Percentiles rank a stretch among this genome's conserved stretches.
Evolutionary conservation across 2,797 vertebrate genomes (phyloP).

Genomic region (Melanotaenia boesemani): DNA sequence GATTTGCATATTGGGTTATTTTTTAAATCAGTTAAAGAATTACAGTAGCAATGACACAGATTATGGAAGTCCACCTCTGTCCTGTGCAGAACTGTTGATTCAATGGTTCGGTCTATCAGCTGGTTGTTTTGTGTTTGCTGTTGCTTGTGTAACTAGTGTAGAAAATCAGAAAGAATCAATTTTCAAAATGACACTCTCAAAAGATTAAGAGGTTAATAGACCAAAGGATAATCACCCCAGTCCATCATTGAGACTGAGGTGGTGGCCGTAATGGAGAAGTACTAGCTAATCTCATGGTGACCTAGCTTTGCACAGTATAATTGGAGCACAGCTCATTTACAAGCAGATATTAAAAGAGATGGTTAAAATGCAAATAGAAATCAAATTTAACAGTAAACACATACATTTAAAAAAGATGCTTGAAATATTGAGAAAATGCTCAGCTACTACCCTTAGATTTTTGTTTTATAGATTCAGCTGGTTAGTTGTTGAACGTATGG

Average conservation of each 20-base stretch:
- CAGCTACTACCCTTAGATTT: not conserved
- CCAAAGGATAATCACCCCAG: slow-evolving; percentile 27
- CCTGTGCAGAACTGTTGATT: not conserved
- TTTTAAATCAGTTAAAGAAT: slow-evolving; percentile 13
- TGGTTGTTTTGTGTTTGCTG: not conserved
- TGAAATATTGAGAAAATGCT: not conserved
- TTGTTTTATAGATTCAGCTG: not conserved
- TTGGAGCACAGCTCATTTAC: not conserved
- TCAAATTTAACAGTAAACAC: not conserved
- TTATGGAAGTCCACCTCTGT: not conserved
- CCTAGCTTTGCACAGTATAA: not conserved
- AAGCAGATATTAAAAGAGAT: not conserved
- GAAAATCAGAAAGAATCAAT: slow-evolving; percentile 16
- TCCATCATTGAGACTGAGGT: slow-evolving; percentile 17
- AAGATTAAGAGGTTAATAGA: slow-evolving; percentile 35
- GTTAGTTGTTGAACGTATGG: not conserved
- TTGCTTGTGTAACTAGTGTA: not conserved
- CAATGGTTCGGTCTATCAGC: not conserved
- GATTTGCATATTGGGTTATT: not conserved
- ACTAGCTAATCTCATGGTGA: slow-evolving; percentile 20
- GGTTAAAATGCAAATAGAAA: not conserved
- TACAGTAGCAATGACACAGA: not conserved
- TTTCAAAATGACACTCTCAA: slow-evolving; percentile 15
- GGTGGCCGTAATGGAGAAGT: slow-evolving; percentile 6
- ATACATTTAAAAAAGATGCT: not conserved